Conservation (phyloP, 2,888 invertebrate genomes). For the Stenodema calcarata region DNA sequence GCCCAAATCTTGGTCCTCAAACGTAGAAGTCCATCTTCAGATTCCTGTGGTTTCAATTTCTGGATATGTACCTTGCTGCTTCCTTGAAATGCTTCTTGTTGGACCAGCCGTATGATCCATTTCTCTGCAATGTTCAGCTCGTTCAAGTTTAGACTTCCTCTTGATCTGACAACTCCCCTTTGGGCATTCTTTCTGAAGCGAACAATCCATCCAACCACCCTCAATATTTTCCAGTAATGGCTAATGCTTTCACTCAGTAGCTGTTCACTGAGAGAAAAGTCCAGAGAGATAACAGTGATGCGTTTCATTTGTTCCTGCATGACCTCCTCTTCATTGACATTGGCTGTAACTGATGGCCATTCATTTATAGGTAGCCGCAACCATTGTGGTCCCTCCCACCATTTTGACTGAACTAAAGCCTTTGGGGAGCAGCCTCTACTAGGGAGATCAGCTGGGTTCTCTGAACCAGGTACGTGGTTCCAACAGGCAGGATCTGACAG, state of each 20-base stretch:
- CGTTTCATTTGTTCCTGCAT: constrained; percentile 14
- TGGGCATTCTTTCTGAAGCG: neutral
- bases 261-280: neutral
- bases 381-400: constrained; percentile 60
- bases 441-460: constrained; percentile 55
- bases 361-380: constrained; percentile 51
- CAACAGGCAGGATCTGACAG: constrained; percentile 55
- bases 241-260: neutral
- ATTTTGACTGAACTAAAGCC: constrained; percentile 57
- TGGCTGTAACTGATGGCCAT: constrained; percentile 55
- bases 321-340: constrained; percentile 12
- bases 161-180: neutral
- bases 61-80: neutral
- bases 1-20: constrained; percentile 42
- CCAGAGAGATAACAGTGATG: neutral
- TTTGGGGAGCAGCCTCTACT: constrained; percentile 57
- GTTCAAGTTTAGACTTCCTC: neutral
- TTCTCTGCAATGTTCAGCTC: neutral
- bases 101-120: neutral
- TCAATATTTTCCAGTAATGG: neutral
- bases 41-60: neutral
- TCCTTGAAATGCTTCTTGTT: neutral
- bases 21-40: constrained; percentile 1
- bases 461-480: constrained; percentile 58
- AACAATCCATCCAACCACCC: neutral